These are phyloP conservation scores for Gobiocypris rarus DNA, from an alignment of 2,113 vertebrate species.

Conservation along the genomic window DNA sequence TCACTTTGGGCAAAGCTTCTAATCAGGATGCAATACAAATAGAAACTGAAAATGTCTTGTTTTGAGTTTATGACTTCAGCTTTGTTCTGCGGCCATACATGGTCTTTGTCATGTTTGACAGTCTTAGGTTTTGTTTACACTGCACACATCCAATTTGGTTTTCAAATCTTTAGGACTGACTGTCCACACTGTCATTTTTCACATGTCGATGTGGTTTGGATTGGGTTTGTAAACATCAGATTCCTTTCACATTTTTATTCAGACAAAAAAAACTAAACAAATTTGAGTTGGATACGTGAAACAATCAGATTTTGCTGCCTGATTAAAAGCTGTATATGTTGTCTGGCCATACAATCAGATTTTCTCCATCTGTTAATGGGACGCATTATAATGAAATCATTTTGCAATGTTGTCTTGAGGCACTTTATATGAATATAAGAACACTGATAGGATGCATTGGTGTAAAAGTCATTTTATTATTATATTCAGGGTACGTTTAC, in stretches of 20 bases:
- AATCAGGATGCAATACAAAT: neutral
- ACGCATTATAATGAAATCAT: neutral
- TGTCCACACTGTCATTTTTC: neutral
- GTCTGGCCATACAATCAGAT: neutral
- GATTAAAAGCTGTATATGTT: neutral
- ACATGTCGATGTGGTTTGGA: neutral
- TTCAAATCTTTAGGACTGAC: neutral
- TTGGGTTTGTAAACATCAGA: neutral
- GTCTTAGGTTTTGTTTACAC: conserved; percentile 3
- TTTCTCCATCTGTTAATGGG: neutral
- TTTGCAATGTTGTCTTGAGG: neutral
- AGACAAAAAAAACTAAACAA: neutral
- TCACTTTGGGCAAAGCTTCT: neutral
- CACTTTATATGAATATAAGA: neutral
- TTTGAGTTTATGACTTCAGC: neutral
- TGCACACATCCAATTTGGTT: neutral
- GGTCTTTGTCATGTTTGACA: conserved; percentile 18
- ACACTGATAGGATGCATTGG: too few species aligned
- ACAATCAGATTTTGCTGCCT: neutral
- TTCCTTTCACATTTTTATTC: neutral
- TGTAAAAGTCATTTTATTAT: too few species aligned
- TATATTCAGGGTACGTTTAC: too few species aligned
- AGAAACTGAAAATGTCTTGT: neutral
- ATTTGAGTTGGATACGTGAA: neutral
- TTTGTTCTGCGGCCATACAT: neutral